phyloP scores from a whole-genome alignment of 2,797 vertebrate species.

The Nannoperca obscura region DNA sequence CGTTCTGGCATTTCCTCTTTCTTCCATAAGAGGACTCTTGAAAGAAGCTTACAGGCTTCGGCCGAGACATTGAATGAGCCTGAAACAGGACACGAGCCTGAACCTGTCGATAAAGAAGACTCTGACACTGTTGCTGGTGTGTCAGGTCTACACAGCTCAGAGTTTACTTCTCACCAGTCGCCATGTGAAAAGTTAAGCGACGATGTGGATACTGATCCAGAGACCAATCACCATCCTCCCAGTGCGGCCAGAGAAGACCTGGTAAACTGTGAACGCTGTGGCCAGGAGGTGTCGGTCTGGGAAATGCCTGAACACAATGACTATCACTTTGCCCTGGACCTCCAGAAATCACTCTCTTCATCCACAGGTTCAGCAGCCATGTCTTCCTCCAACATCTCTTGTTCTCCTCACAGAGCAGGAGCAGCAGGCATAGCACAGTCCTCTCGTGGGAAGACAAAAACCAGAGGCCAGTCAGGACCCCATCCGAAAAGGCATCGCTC shows the following conservation, averaged over 20 bases:
- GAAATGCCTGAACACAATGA: slow-evolving; percentile 95
- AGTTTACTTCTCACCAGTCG: slow-evolving; percentile 12
- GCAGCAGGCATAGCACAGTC: slow-evolving; percentile 31
- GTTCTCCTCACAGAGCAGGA: slow-evolving; percentile 60
- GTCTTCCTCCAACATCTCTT: slow-evolving; percentile 38
- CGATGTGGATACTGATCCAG: slow-evolving; percentile 6
- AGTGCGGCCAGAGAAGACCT: slow-evolving; percentile 78
- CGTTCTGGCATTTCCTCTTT: slow-evolving; percentile 74
- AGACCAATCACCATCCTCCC: not conserved
- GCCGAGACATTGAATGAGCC: not conserved
- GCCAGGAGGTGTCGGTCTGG: slow-evolving; percentile 88
- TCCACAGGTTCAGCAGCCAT: slow-evolving; percentile 30
- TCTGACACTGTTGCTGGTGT: not conserved
- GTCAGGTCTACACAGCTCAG: not conserved
- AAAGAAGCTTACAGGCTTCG: slow-evolving; percentile 50
- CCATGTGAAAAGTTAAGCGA: slow-evolving; percentile 24
- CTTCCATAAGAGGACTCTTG: slow-evolving; percentile 77
- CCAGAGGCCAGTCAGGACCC: slow-evolving; percentile 80
- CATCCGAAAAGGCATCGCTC: slow-evolving; percentile 85
- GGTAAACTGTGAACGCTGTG: slow-evolving; percentile 90
- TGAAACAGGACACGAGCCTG: slow-evolving; percentile 6
- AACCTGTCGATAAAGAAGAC: not conserved
- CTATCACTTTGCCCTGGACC: slow-evolving; percentile 94
- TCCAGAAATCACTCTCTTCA: slow-evolving; percentile 89
- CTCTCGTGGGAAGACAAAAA: slow-evolving; percentile 83